These are phyloP conservation scores for Thaumatotibia leucotreta DNA, from an alignment of 1,140 invertebrate species.

Conservation along the genomic window DNA sequence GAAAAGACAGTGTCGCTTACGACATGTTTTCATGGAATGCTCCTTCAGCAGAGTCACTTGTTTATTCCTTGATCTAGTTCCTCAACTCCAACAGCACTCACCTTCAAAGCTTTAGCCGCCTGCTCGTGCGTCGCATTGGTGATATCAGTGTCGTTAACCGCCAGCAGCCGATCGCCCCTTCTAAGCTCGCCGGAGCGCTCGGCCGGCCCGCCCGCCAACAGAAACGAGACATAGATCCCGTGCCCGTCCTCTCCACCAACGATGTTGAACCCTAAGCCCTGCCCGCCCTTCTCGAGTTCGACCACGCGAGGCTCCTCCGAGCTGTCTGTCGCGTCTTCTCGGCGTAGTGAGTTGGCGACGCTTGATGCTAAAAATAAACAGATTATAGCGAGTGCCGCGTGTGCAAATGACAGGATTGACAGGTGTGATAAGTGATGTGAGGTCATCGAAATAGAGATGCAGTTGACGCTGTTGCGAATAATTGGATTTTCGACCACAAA, in stretches of 20 bases:
- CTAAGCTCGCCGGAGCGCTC: conserved; percentile 93
- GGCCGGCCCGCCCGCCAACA: conserved; percentile 96
- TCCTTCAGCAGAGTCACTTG: too few species aligned
- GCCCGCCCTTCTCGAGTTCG: conserved; percentile 86
- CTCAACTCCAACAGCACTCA: conserved; percentile 62
- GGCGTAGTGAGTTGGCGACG: conserved; percentile 55
- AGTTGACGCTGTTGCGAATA: background rate
- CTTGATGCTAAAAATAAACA: conserved; percentile 52
- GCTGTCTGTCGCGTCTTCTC: conserved; percentile 51
- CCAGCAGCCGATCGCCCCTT: conserved; percentile 94
- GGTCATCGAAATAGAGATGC: background rate
- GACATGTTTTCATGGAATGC: too few species aligned
- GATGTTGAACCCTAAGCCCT: conserved; percentile 97
- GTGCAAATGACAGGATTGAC: background rate
- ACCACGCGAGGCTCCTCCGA: conserved; percentile 88
- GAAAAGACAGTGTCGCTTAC: too few species aligned
- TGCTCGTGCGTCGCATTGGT: conserved; percentile 96
- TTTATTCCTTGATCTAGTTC: too few species aligned
- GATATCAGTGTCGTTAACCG: conserved; percentile 93
- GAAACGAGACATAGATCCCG: conserved; percentile 99
- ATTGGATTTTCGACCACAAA: background rate
- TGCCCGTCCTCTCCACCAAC: conserved; percentile 99
- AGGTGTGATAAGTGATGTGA: background rate
- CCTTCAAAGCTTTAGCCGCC: conserved; percentile 96
- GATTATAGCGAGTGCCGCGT: background rate